Evolutionary conservation across 2,888 invertebrate genomes (phyloP).

Genomic region (Noctua comes): DNA sequence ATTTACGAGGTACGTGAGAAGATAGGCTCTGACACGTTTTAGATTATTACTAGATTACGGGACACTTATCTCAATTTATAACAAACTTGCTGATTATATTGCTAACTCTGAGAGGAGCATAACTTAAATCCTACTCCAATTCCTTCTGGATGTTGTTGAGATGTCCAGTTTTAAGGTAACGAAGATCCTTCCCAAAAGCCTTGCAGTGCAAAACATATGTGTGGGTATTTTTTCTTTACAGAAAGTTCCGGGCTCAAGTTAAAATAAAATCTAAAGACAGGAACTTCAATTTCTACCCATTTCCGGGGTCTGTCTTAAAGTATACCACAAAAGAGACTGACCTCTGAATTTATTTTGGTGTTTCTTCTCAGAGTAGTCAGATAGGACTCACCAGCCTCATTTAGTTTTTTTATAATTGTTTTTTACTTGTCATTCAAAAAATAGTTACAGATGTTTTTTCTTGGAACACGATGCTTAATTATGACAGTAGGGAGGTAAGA

Average conservation of each 20-base stretch:
- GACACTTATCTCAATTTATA: slow-evolving; percentile 46
- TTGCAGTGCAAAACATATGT: fast-evolving
- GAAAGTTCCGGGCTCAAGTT: background rate
- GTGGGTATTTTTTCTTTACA: background rate
- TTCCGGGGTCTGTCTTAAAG: background rate
- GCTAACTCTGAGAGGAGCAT: background rate
- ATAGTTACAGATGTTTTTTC: background rate
- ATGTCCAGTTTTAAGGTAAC: background rate
- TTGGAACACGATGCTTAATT: background rate
- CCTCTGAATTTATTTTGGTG: background rate
- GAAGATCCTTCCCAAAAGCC: background rate
- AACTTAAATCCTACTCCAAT: background rate
- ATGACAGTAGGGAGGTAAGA: fast-evolving
- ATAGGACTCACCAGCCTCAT: background rate
- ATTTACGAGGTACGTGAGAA: slow-evolving; percentile 50
- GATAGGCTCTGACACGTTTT: slow-evolving; percentile 50
- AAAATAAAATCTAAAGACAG: background rate
- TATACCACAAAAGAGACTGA: background rate
- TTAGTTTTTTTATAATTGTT: background rate
- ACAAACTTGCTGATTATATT: slow-evolving; percentile 34
- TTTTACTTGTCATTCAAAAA: background rate
- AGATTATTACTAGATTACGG: slow-evolving; percentile 52
- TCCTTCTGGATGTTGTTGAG: background rate
- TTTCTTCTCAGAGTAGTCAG: background rate
- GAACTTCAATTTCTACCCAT: background rate